Conservation (phyloP, 2,888 invertebrate genomes). For the Dasypogon diadema region DNA sequence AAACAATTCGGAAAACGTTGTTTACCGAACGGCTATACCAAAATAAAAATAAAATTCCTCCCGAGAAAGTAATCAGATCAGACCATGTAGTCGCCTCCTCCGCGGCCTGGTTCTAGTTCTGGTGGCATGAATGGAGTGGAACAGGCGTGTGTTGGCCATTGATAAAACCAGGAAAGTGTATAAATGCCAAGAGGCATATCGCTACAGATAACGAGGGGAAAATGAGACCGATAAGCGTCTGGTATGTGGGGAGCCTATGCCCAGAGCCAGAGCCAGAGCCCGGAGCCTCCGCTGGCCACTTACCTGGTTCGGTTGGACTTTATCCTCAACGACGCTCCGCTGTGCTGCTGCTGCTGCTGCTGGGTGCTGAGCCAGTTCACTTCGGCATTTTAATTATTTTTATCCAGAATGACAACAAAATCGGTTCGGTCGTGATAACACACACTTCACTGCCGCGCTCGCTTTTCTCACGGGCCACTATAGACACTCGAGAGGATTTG, state of each 20-base stretch:
- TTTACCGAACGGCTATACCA: too few species aligned
- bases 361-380: neutral
- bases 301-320: neutral
- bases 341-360: neutral
- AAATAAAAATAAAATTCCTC: too few species aligned
- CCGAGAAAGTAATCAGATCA: too few species aligned
- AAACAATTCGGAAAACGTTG: too few species aligned
- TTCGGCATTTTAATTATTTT: slow-evolving; percentile 1
- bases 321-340: neutral
- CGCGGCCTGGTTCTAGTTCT: too few species aligned
- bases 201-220: too few species aligned
- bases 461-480: neutral
- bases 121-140: neutral
- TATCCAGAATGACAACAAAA: neutral
- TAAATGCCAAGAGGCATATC: neutral
- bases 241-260: too few species aligned
- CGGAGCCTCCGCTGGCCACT: neutral
- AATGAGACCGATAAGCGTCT: neutral
- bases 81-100: too few species aligned
- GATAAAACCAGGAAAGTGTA: neutral
- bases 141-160: neutral
- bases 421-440: neutral
- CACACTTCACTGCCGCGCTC: neutral
- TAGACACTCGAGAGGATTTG: neutral
- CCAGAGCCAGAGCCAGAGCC: too few species aligned